Base-by-base conservation (phyloP, 2,888 invertebrate species). In the Chalcosyrphus nemorum region DNA sequence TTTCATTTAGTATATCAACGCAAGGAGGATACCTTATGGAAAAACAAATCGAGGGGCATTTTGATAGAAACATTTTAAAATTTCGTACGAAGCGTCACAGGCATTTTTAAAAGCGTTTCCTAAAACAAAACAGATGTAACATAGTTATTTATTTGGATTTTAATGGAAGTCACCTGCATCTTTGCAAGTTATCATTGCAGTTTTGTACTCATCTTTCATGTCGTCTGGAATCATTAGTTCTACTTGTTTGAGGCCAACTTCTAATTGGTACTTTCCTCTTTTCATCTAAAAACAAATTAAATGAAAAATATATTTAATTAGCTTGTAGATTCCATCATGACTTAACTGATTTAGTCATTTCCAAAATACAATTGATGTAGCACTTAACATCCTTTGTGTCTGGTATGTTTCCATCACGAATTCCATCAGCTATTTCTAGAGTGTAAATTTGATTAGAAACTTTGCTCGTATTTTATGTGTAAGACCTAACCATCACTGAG, bases 311-410 rank as follows among this genome's bases (percentile, higher is more conserved):
- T 13, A 4, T 13, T 13, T 9, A 35, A 38, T 2, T 24, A 5
- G n/a, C 24, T 13, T 13, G 3, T 0, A 4, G 1, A 13, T 4
- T 4, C 0, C 5, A 4, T 13, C 2, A 38, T 2, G 38, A n/a
- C 11, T 17, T 32, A 41, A 94, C 93, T 86, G 92, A 87, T 89
- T 93, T 93, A 88, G 93, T 92, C 91, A 92, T 92, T 81, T 91
- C 91, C 81, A 93, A 71, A 9, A 92, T 78, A 85, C 94, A 94
- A 81, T 91, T 91, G 70, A 93, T 90, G 82, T 93, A 94, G 84
- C 94, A 94, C 89, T 93, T 91, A 54, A 89, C 70, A 66, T 89
- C 89, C 87, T 89, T 89, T 29, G 88, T 88, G 15, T 89, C 88
- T 15, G 90, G 90, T 52, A 90, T 81, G 2, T 87, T 86, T 3